Percentiles rank a stretch among this genome's conserved stretches.
Conservation (phyloP, 2,888 invertebrate genomes). For the Falcaria lacertinaria region DNA sequence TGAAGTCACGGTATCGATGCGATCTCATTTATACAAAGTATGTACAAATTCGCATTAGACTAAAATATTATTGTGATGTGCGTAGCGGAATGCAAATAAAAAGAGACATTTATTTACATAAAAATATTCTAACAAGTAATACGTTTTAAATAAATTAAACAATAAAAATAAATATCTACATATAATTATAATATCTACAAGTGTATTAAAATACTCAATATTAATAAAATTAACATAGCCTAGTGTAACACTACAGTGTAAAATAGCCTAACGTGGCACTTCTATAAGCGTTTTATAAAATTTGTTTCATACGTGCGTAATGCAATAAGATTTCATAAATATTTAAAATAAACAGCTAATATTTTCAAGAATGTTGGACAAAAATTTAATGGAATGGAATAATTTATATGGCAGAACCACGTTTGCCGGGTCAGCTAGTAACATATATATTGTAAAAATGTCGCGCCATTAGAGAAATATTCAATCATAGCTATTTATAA, state of each 20-base stretch:
- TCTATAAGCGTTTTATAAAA: neutral
- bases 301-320: neutral
- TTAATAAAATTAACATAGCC: neutral
- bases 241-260: neutral
- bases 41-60: too few species aligned
- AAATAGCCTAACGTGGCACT: conserved; percentile 2
- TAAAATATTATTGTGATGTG: too few species aligned
- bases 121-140: neutral
- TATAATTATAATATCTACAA: conserved; percentile 2
- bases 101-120: neutral
- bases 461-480: neutral
- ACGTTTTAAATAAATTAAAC: neutral
- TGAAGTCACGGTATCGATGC: too few species aligned
- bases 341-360: too few species aligned
- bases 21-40: too few species aligned
- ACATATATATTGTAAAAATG: neutral
- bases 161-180: conserved; percentile 9
- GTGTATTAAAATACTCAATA: neutral
- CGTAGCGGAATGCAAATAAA: neutral
- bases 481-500: too few species aligned
- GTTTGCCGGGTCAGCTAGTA: too few species aligned
- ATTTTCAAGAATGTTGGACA: too few species aligned
- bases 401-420: too few species aligned
- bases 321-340: too few species aligned
- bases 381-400: too few species aligned